phyloP scores from a whole-genome alignment of 2,113 vertebrate genomes.

The Proteles cristata region DNA sequence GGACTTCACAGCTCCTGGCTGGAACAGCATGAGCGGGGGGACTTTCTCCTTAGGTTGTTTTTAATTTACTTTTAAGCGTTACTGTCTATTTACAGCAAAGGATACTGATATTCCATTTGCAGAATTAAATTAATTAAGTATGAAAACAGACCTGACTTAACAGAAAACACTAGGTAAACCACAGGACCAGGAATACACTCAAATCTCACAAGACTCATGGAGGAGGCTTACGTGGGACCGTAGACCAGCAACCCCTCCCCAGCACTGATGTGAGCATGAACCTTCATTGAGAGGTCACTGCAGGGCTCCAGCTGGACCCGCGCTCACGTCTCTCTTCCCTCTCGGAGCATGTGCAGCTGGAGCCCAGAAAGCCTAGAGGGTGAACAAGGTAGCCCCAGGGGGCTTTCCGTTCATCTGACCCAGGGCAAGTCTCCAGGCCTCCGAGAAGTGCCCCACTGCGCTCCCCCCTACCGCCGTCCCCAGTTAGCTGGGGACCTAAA shows the following conservation, averaged over 20 bases:
- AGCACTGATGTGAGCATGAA: accelerated
- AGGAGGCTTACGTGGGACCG: background rate
- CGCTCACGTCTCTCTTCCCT: too few species aligned
- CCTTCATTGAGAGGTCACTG: background rate
- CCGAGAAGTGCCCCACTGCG: too few species aligned
- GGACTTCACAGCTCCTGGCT: background rate
- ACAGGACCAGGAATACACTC: accelerated
- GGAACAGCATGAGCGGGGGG: too few species aligned
- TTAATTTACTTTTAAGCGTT: background rate
- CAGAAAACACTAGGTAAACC: background rate
- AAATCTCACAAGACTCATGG: background rate
- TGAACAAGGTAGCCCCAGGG: accelerated
- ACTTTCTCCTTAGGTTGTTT: background rate
- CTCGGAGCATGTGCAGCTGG: accelerated
- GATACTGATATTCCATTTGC: background rate
- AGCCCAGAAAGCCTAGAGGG: background rate
- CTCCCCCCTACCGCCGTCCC: background rate
- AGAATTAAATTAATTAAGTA: background rate
- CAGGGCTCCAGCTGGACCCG: background rate
- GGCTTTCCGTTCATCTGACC: background rate
- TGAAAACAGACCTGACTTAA: background rate
- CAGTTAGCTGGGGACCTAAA: background rate
- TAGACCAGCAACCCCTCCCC: background rate
- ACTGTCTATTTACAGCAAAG: background rate
- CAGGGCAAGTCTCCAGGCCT: background rate